Base-by-base conservation (phyloP, 2,113 vertebrate genomes). In the Tenebrosternarchus preto region DNA sequence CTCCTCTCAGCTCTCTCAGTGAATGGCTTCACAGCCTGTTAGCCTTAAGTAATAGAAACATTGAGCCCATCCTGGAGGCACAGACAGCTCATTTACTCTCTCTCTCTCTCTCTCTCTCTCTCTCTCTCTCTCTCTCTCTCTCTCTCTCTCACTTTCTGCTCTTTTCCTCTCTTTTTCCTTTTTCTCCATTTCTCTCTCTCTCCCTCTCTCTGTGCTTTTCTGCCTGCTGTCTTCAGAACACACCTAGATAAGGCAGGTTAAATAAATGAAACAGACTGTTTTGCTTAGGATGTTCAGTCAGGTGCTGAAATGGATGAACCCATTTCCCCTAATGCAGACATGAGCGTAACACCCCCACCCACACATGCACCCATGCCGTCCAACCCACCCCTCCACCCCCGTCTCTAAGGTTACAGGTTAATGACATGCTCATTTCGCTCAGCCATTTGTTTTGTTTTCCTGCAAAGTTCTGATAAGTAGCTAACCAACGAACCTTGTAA, bases 361-460 rank as follows among this genome's bases (percentile, higher is more conserved):
- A 80, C 70, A 74, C 69, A 31, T 70, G 19, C 27, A 43, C 75
- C 31, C 76, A 57, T 29, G 24, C 15, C 5, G 24, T 76, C 66
- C 77, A 88, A 53, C 59, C 27, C 83, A 87, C 87, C 90, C 92
- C 93, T 93, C 94, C 93, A 76, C 59, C 66, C 70, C 64, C 95
- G 94, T 95, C 94, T 94, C 94, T 94, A 95, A 95, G 97, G 97
- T 98, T 97, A 99, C 95, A 98, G 98, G 98, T 99, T 99, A 99
- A 99, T 99, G 97, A 99, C 98, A 99, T 98, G 97, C 97, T 99
- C 98, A 96, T 99, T 99, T 98, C 95, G 95, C 94, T 97, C 96
- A 97, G 95, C 95, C 97, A 97, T 98, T 99, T 99, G 96, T 99
- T 99, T 98, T 99, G 96, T 98, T 98, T 97, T 97, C 96, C 98